phyloP scores from a whole-genome alignment of 1,140 invertebrate species.

The Amyelois transitella region DNA sequence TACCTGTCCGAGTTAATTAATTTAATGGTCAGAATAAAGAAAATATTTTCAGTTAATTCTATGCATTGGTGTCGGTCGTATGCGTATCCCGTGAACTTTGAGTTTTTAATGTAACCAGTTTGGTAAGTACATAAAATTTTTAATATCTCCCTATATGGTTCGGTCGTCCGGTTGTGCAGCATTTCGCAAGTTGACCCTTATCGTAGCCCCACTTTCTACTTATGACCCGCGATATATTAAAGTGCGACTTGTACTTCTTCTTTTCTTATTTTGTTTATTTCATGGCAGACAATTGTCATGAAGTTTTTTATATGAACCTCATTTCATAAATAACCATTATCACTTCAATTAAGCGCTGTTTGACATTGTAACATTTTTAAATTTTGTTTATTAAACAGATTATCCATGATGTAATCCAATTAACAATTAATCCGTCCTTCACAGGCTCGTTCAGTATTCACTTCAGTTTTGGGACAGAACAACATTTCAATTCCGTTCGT shows the following conservation, averaged over 20 bases:
- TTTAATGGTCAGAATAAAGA: too few relatives aligned
- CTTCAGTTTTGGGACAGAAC: conserved; percentile 36
- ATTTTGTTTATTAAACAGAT: conserved; percentile 43
- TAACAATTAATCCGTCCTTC: conserved; percentile 54
- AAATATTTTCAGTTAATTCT: conserved; percentile 11
- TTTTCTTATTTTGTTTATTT: neutral
- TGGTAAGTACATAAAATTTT: neutral
- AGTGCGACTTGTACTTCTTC: conserved; percentile 10
- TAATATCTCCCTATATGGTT: conserved; percentile 14
- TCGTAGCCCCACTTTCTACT: conserved; percentile 48
- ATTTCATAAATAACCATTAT: conserved; percentile 16
- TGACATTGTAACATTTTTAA: conserved; percentile 30
- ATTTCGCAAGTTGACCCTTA: conserved; percentile 56
- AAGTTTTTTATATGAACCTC: conserved; percentile 6
- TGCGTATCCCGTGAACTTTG: neutral
- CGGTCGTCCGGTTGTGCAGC: conserved; percentile 4
- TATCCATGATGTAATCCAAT: conserved; percentile 54
- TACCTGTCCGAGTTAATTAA: too few relatives aligned
- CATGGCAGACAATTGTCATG: neutral
- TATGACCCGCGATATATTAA: conserved; percentile 45
- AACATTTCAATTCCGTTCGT: conserved; percentile 54
- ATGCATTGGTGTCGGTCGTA: neutral
- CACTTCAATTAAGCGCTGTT: conserved; percentile 29
- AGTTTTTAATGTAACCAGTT: conserved; percentile 1
- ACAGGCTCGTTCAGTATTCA: conserved; percentile 39